Evolutionary conservation across 2,888 invertebrate species (phyloP), one percentile per base, ranked within the genome.

Genomic region (Coelopa pilipes): DNA sequence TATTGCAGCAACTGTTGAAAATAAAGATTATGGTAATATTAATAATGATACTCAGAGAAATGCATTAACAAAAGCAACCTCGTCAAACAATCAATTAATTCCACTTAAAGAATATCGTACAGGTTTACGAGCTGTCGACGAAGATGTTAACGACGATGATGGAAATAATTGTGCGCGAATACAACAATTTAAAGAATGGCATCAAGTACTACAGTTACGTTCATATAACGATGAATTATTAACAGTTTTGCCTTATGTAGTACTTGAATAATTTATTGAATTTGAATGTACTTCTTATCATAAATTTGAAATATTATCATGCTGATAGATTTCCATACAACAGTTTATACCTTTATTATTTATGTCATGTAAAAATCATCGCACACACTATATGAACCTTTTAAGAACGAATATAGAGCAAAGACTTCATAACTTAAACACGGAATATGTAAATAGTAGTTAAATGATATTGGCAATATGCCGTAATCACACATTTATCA

Each of bases 201-300:
- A 96, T 88, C 93, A 97, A 89, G 93, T 95, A 86, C 91, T 93
- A 79, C 92, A 93, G 81, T 89, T 91, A 83, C 90, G 90, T 84
- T 92, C 94, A 76, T 91, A 91, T 82, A 92, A 94, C 84, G 94
- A 93, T 84, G 93, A 94, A 87, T 89, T 91, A 85, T 92, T 98
- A 87, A 92, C 95, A 88, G 95, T 98, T 90, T 91, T 98, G 92
- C 98, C 98, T 89, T 98, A 98, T 90, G 96, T 97, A 89, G 94
- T 97, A 88, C 94, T 97, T 89, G 97, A 97, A 92, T 97, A 90
- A 88, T 75, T 50, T 59, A 55, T 60, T 62, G 17, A 3, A 19
- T 47, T 19, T 79, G 12, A 53, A 7, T 53, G 50, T 47, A 21
- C 15, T 55, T 65, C 5, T 3, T 47, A 19, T 65, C 45, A 68